Evolutionary conservation across 2,888 invertebrate species (phyloP).

Genomic region (Carabus problematicus): DNA sequence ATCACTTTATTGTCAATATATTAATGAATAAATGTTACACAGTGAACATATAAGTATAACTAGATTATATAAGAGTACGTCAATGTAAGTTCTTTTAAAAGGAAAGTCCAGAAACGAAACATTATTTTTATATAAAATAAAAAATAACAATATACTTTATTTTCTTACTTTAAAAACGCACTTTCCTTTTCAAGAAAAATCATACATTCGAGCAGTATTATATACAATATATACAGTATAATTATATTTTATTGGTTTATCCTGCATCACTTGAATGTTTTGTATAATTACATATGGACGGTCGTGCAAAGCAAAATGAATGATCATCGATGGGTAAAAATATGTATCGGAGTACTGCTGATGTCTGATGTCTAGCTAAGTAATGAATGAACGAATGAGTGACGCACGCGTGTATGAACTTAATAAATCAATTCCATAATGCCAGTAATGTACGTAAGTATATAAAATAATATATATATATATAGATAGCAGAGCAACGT

Average conservation of each 20-base stretch:
- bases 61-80: conserved; percentile 40
- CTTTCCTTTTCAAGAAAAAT: conserved; percentile 42
- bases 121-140: conserved; percentile 27
- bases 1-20: conserved; percentile 43
- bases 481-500: too few relatives aligned
- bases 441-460: too few relatives aligned
- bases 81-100: conserved; percentile 42
- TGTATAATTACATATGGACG: conserved; percentile 25
- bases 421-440: too few relatives aligned
- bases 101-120: conserved; percentile 34
- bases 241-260: conserved; percentile 31
- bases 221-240: conserved; percentile 38
- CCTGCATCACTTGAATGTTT: conserved; percentile 36
- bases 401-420: too few relatives aligned
- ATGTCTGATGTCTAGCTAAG: too few relatives aligned
- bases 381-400: too few relatives aligned
- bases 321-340: background rate
- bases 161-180: conserved; percentile 24
- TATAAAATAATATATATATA: too few relatives aligned
- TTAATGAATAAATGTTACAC: conserved; percentile 43
- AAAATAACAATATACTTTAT: background rate
- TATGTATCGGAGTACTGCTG: too few relatives aligned
- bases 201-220: conserved; percentile 40
- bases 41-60: conserved; percentile 42
- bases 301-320: conserved; percentile 25